Base-by-base conservation (phyloP, 2,888 invertebrate species). In the Xiphydria camelus region DNA sequence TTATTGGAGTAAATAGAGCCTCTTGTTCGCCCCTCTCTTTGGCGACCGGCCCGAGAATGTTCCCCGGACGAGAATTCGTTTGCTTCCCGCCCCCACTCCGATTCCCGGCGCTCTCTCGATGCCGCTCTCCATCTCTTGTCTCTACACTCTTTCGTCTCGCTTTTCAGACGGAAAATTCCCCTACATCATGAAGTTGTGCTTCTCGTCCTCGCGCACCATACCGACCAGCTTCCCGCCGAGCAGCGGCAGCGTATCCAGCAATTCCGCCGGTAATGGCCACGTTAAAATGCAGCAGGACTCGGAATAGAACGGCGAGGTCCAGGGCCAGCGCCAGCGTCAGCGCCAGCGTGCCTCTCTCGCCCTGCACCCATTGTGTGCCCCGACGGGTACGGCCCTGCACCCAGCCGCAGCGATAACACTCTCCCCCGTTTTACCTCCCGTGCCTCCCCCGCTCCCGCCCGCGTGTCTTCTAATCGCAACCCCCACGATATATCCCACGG, bases 151-250 rank as follows among this genome's bases (percentile, higher is more conserved):
- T n/a, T n/a, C n/a, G n/a, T 50, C 25, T 35, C 53, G 45, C 59
- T 61, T 83, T 84, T 9, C 82, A 94, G 94, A 89, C 77, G 94
- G 94, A 59, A 96, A 96, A 81, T 94, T 94, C 79, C 98, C 98
- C 61, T 98, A 95, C 82, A 92, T 96, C 69, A 91, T 98, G 89
- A 98, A 98, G 80, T 82, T 98, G 63, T 97, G 97, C 76, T 98
- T 97, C 83, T 96, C 96, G 14, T 93, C 94, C 49, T 85, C 88
- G 51, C 79, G 87, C 76, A 77, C 83, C 75, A 80, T 85, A 64
- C 75, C 75, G 14, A 63, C 70, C 47, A 75, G 66, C 52, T 74
- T 75, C 65, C 75, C 75, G 20, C 64, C 73, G 4, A 66, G 62
- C 60, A 67, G 67, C 51, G 57, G 61, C 6, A 56, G 56, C 51